Conservation (phyloP, 2,797 vertebrate species). For the Hephaestus fuliginosus region DNA sequence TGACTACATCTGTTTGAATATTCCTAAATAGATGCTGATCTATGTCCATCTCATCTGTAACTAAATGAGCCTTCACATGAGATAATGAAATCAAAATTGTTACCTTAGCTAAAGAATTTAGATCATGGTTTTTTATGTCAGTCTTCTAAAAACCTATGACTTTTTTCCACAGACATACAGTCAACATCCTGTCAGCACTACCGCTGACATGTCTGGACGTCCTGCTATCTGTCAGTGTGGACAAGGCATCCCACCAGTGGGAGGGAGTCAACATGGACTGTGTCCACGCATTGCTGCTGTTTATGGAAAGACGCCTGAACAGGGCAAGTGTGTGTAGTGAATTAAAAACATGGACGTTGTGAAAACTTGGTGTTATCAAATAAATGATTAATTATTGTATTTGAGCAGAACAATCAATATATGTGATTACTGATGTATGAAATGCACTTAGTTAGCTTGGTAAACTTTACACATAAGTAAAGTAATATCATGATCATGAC, state of each 20-base stretch:
- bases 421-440: no score
- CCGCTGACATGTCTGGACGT: slow-evolving; percentile 85
- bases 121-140: not conserved
- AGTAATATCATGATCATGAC: not conserved
- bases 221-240: slow-evolving; percentile 71
- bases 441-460: not conserved
- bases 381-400: not conserved
- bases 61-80: not conserved
- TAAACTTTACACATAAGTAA: not conserved
- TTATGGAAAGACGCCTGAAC: slow-evolving; percentile 83
- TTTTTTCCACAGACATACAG: slow-evolving; percentile 73
- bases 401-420: not conserved
- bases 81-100: not conserved
- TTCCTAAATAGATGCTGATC: not conserved
- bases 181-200: slow-evolving; percentile 82
- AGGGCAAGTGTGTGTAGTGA: slow-evolving; percentile 66
- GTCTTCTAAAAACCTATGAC: not conserved
- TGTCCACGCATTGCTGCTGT: slow-evolving; percentile 80
- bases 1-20: not conserved
- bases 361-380: not conserved
- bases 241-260: slow-evolving; percentile 69
- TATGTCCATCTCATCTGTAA: not conserved
- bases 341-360: not conserved
- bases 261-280: slow-evolving; percentile 86
- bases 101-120: not conserved